Conservation (phyloP, 2,113 vertebrate species). For the Oenanthe melanoleuca region DNA sequence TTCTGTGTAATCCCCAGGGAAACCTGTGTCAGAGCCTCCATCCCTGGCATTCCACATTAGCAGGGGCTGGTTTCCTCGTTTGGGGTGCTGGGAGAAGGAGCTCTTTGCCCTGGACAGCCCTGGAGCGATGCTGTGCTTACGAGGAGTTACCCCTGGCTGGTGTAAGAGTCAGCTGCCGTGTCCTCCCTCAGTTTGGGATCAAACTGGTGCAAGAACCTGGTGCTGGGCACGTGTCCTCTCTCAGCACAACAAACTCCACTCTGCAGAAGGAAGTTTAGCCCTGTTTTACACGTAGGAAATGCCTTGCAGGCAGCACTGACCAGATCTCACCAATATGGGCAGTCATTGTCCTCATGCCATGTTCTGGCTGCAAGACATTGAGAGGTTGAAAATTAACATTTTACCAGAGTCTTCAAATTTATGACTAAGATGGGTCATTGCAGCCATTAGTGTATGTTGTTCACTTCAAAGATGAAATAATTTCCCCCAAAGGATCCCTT, state of each 20-base stretch:
- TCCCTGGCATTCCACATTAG: rapidly evolving
- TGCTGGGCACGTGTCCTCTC: not conserved
- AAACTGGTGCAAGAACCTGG: not conserved
- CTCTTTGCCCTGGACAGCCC: not conserved
- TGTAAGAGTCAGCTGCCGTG: not conserved
- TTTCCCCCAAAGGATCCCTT: not conserved
- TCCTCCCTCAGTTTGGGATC: not conserved
- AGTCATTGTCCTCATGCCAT: not conserved
- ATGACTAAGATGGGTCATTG: not conserved
- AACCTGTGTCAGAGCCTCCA: not conserved
- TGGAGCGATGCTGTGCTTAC: not conserved
- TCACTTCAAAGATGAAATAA: not conserved
- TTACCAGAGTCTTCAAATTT: not conserved
- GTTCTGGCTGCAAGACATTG: not conserved
- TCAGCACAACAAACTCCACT: not conserved
- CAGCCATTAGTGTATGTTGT: not conserved
- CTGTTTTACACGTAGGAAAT: not conserved
- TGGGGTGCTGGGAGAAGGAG: not conserved
- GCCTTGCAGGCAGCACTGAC: not conserved
- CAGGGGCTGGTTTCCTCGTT: not conserved
- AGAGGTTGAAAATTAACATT: not conserved
- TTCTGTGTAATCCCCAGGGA: not conserved
- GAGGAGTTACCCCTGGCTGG: rapidly evolving
- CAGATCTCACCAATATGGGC: not conserved
- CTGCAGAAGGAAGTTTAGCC: not conserved